Percentiles rank a stretch among this genome's conserved stretches.
Conservation (phyloP, 2,888 invertebrate species). For the Phanerotoma sp. region DNA sequence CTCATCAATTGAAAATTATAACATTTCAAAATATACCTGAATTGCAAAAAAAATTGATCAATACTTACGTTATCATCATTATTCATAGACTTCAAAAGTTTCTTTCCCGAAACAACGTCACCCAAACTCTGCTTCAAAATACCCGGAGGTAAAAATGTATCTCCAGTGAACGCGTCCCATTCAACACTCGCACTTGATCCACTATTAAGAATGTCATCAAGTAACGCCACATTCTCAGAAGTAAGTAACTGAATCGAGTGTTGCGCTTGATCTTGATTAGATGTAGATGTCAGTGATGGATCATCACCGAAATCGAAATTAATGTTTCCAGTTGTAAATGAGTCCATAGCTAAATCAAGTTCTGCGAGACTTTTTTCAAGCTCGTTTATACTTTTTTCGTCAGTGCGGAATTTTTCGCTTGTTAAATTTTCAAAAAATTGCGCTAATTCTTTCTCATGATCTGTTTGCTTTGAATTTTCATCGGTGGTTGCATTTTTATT, state of each 20-base stretch:
- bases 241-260: slow-evolving; percentile 44
- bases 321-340: slow-evolving; percentile 38
- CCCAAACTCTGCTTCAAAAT: slow-evolving; percentile 53
- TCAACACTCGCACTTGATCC: slow-evolving; percentile 35
- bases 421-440: slow-evolving; percentile 41
- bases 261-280: slow-evolving; percentile 27
- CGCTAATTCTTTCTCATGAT: slow-evolving; percentile 37
- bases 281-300: slow-evolving; percentile 30
- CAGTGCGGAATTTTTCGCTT: slow-evolving; percentile 9
- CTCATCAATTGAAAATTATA: too few species aligned
- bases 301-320: slow-evolving; percentile 37
- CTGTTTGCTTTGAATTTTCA: slow-evolving; percentile 10
- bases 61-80: slow-evolving; percentile 37
- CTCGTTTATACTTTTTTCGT: slow-evolving; percentile 25
- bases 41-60: background rate
- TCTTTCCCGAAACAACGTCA: slow-evolving; percentile 41
- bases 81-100: background rate
- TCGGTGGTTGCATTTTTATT: slow-evolving; percentile 26
- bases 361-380: slow-evolving; percentile 41
- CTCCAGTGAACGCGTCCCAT: slow-evolving; percentile 45
- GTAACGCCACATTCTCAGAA: slow-evolving; percentile 47
- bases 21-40: background rate
- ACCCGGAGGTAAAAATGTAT: slow-evolving; percentile 51
- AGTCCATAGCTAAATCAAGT: slow-evolving; percentile 43
- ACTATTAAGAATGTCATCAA: slow-evolving; percentile 46